These are phyloP conservation scores for Periparus ater DNA, from an alignment of 2,797 vertebrate genomes.

Conservation along the genomic window DNA sequence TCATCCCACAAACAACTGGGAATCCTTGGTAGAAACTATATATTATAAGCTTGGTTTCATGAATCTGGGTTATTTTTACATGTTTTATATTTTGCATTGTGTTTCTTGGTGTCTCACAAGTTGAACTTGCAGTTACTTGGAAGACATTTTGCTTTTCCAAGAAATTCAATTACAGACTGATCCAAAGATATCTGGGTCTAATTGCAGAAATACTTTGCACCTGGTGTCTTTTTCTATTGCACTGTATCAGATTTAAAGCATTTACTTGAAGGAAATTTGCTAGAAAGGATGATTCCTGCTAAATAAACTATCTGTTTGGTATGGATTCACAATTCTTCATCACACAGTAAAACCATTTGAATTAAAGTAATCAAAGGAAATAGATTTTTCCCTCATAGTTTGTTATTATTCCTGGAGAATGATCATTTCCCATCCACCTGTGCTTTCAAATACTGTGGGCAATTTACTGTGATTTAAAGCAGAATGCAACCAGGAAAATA, in stretches of 20 bases:
- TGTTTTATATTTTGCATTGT: background rate
- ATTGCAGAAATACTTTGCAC: background rate
- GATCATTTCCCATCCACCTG: background rate
- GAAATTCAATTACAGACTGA: background rate
- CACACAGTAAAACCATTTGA: background rate
- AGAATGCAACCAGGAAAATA: background rate
- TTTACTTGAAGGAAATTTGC: background rate
- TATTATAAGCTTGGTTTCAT: background rate
- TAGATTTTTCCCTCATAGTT: background rate
- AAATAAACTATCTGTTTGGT: background rate
- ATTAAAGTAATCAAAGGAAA: constrained; percentile 21
- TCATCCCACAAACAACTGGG: background rate
- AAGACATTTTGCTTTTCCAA: background rate
- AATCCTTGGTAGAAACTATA: background rate
- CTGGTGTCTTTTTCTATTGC: background rate
- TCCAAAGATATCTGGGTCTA: background rate
- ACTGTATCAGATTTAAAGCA: background rate
- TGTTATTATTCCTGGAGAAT: background rate
- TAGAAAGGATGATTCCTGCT: background rate
- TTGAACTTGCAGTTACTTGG: background rate
- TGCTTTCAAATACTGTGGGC: background rate
- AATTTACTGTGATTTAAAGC: constrained; percentile 41
- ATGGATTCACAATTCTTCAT: background rate
- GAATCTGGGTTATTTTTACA: background rate
- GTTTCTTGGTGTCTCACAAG: background rate